Base-by-base conservation (phyloP, 2,888 invertebrate species). In the Sinhomidia bicolor region DNA sequence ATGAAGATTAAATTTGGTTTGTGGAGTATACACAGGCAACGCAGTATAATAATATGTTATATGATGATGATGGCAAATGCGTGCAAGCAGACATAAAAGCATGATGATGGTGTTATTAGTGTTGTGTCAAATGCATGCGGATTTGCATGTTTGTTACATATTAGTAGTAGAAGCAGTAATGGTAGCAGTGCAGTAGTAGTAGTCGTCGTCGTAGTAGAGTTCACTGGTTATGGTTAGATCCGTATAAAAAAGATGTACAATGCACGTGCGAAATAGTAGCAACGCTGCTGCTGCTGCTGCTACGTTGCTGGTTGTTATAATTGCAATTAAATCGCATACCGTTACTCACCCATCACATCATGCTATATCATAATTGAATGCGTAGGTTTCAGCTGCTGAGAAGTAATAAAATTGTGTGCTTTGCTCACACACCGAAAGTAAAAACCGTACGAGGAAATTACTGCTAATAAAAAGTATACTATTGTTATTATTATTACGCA, bases 261-360 rank as follows among this genome's bases (percentile, higher is more conserved):
- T 29, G 76, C 51, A 51, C 76, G 54, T 76, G 76, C 51, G 51
- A 54, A n/a, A 7, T 23, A 20, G 41, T 41, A 71, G 32, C 29
- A n/a, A 41, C 10, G 32, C 29, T 41, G 32, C 6, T 12, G 29
- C 12, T 62, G 12, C 20, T 14, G 32, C 32, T 65, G 29, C 32
- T 32, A n/a, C n/a, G n/a, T n/a, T n/a, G n/a, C n/a, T n/a, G n/a
- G 14, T n/a, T 65, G 65, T 65, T 60, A 12, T 14, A 60, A 60
- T 65, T 65, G n/a, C 9, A 65, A 65, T 65, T 65, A 65, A 29
- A 65, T 65, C 65, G n/a, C 32, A 32, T n/a, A 17, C 32, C 2
- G 14, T 65, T 47, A 14, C 14, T 47, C 47, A n/a, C n/a, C n/a
- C n/a, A n/a, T n/a, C n/a, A 9, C 20, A n/a, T 7, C 23, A 17